Conservation (phyloP, 2,797 vertebrate genomes). For the Diplodus puntazzo region DNA sequence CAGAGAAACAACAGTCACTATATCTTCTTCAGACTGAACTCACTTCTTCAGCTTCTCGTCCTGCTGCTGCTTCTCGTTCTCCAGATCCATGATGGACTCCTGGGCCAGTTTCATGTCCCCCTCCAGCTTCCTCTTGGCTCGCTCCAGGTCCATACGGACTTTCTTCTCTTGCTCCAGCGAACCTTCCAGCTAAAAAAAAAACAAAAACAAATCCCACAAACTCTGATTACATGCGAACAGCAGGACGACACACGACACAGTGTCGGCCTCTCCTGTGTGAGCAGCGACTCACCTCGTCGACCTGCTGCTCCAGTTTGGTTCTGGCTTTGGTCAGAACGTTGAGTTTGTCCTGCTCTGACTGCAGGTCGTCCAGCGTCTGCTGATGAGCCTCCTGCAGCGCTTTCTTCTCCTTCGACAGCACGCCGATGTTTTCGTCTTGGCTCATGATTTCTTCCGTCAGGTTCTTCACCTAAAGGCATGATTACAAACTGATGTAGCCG, state of each 20-base stretch:
- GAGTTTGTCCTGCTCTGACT: constrained; percentile 88
- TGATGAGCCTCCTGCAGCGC: constrained; percentile 84
- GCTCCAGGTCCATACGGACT: constrained; percentile 85
- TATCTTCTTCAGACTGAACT: background rate
- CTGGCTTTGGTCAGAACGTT: constrained; percentile 86
- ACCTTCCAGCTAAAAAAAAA: constrained; percentile 79
- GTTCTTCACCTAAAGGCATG: constrained; percentile 84
- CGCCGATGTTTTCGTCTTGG: constrained; percentile 84
- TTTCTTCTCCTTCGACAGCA: constrained; percentile 85
- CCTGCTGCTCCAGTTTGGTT: constrained; percentile 88
- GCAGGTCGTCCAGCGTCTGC: constrained; percentile 87
- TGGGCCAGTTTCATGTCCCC: constrained; percentile 89
- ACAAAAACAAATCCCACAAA: background rate
- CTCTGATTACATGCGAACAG: background rate
- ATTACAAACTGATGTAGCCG: background rate
- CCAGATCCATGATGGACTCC: constrained; percentile 86
- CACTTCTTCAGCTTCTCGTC: constrained; percentile 90
- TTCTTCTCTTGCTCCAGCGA: constrained; percentile 89
- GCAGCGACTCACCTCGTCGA: constrained; percentile 85
- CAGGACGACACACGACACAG: rapidly evolving
- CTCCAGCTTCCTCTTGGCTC: constrained; percentile 88
- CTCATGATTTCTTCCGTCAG: constrained; percentile 86
- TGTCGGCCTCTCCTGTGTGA: rapidly evolving
- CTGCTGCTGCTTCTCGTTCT: constrained; percentile 87
- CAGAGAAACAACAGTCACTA: no score